Evolutionary conservation across 2,113 vertebrate species (phyloP), one percentile per base, ranked within the genome.

Genomic region (Isichthys henryi): DNA sequence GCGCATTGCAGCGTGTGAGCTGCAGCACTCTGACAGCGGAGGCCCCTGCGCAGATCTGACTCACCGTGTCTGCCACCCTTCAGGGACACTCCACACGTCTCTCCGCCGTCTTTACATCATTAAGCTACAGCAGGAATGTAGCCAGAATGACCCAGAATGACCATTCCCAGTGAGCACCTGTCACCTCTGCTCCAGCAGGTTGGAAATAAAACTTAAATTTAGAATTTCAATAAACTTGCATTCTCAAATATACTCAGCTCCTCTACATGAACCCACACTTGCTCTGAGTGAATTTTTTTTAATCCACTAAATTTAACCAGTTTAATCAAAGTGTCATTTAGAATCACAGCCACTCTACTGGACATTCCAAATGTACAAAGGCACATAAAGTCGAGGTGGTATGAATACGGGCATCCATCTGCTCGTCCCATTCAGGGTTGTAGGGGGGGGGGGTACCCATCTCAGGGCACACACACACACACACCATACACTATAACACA

Each of bases 1-100:
- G 84, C 70, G 45, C 87, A 89, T 89, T 89, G 82, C 89, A 91
- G 91, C 46, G 89, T 90, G 90, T 88, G 91, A 56, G 3, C n/a
- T 1, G 88, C 89, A 90, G 92, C 86, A 77, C 84, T 50, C 90
- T 90, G 91, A 92, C 83, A 23, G 21, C 66, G 8, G 4, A 35
- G 4, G 88, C 85, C 89, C 88, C 86, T 56, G 56, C 77, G 87
- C 46, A 10, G 3, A 52, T 11, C 56, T 19, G 35, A 19, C 74
- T 77, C 53, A 27, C 89, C 31, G 1, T 49, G 52, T 91, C 89
- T 89, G 88, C 83, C 82, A 88, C 89, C 90, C 39, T 50, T 90
- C 89, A 90, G 52, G 19, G 46, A 46, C 45, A 50, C 83, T 23
- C 39, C 87, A 77, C 31, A 11, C 56, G 52, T 53, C 0, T 2